Evolutionary conservation across 2,113 vertebrate species (phyloP).

Genomic region (Baryphthengus martii): DNA sequence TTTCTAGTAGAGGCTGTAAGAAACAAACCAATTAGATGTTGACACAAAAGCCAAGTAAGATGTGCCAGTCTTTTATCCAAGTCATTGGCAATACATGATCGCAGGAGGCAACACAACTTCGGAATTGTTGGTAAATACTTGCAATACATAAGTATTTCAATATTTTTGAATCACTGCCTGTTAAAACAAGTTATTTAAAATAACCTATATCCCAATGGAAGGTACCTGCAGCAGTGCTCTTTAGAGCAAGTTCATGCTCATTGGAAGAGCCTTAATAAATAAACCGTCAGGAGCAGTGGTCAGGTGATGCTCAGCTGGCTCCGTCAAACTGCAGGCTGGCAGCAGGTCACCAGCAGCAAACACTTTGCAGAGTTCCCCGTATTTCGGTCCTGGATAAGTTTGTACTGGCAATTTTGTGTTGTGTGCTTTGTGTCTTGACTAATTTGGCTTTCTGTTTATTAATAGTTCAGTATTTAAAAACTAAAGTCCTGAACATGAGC

Average conservation of each 20-base stretch:
- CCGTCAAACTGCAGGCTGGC: neutral
- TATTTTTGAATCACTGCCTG: neutral
- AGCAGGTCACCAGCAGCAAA: neutral
- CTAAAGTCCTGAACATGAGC: neutral
- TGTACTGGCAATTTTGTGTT: neutral
- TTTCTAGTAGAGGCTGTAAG: neutral
- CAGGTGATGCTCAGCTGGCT: neutral
- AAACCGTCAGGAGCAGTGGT: neutral
- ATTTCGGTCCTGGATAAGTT: neutral
- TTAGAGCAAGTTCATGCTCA: neutral
- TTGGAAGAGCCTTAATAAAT: neutral
- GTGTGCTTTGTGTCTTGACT: neutral
- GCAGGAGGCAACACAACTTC: neutral
- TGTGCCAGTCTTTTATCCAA: neutral
- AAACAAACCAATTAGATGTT: neutral
- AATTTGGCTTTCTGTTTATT: slow-evolving; percentile 51
- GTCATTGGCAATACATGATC: neutral
- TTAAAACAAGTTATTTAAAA: neutral
- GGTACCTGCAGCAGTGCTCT: neutral
- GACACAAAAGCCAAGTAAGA: neutral
- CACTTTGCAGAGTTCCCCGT: neutral
- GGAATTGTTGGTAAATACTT: neutral
- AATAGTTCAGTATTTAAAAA: slow-evolving; percentile 40
- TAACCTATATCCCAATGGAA: neutral
- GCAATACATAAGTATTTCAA: neutral